A percentile compares a stretch with the other conserved stretches of the same genome.
These are phyloP conservation scores for Pristionchus arcanus DNA, from an alignment of 2,888 invertebrate genomes.

Conservation along the genomic window DNA sequence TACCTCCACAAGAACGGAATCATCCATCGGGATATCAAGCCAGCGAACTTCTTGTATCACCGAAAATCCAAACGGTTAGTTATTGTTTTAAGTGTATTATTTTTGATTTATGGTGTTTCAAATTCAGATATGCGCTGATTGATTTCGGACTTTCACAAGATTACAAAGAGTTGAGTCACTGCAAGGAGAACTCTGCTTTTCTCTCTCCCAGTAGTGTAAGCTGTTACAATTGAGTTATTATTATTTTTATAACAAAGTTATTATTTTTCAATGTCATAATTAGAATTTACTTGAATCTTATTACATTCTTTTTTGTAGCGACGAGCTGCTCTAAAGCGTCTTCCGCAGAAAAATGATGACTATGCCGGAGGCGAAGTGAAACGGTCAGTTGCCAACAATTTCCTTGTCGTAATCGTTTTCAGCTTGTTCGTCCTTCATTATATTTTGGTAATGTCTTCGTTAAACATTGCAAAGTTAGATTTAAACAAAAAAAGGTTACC, in stretches of 20 bases:
- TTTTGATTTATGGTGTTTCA: neutral
- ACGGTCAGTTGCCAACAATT: neutral
- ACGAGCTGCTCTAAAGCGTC: slow-evolving; percentile 17
- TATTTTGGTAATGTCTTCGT: neutral
- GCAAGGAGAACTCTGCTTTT: slow-evolving; percentile 44
- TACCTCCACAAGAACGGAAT: slow-evolving; percentile 90
- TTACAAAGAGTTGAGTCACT: slow-evolving; percentile 16
- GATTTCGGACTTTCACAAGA: slow-evolving; percentile 92
- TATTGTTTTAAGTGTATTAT: neutral
- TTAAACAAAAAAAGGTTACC: too few species aligned
- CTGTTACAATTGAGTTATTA: too few species aligned
- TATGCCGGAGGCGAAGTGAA: slow-evolving; percentile 1
- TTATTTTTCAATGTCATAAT: too few species aligned
- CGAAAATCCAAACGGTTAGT: slow-evolving; percentile 80
- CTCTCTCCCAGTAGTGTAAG: slow-evolving; percentile 33
- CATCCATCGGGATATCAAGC: slow-evolving; percentile 93
- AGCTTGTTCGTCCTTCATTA: neutral
- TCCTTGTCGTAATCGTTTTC: neutral
- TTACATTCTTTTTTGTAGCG: neutral
- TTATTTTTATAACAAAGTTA: too few species aligned
- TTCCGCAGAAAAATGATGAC: slow-evolving; percentile 33
- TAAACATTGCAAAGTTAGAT: too few species aligned
- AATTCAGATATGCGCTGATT: slow-evolving; percentile 84
- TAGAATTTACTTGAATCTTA: neutral
- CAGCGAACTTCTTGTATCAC: slow-evolving; percentile 92